Evolutionary conservation across 2,888 invertebrate genomes (phyloP).

Genomic region (Bellardia pandia): DNA sequence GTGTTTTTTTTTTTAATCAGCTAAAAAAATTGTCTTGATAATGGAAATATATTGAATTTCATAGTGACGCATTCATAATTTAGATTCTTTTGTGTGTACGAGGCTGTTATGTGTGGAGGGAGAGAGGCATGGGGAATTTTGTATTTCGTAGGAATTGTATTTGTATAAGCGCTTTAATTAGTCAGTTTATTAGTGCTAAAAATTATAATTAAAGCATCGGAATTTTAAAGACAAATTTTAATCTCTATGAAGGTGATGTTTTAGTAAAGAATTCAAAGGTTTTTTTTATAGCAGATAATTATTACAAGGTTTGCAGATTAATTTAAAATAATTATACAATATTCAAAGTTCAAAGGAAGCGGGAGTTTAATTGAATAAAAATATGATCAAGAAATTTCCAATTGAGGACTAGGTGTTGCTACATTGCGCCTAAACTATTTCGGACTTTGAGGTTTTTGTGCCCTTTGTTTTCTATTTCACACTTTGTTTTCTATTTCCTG

Average conservation of each 20-base stretch:
- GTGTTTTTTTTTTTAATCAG: constrained; percentile 25
- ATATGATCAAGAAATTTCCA: no score
- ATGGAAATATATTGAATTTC: constrained; percentile 42
- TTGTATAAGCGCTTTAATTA: constrained; percentile 41
- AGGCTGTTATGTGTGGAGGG: background rate
- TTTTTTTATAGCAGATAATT: background rate
- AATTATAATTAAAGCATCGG: background rate
- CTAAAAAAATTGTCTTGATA: constrained; percentile 40
- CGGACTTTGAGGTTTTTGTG: no score
- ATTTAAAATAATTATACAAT: no score
- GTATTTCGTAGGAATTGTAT: constrained; percentile 23
- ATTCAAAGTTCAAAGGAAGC: no score
- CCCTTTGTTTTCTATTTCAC: no score
- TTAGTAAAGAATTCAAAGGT: background rate
- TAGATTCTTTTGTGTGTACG: background rate
- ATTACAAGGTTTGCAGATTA: no score
- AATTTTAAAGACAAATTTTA: background rate
- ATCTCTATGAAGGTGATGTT: constrained; percentile 20
- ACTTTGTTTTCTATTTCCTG: no score
- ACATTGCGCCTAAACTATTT: no score
- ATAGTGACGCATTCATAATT: constrained; percentile 57
- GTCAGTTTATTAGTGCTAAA: constrained; percentile 47
- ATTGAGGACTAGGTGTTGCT: no score
- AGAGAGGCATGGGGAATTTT: background rate
- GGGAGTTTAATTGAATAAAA: no score